Evolutionary conservation across 2,888 invertebrate genomes (phyloP), one percentile per base, ranked within the genome.

Genomic region (Idaea aversata): DNA sequence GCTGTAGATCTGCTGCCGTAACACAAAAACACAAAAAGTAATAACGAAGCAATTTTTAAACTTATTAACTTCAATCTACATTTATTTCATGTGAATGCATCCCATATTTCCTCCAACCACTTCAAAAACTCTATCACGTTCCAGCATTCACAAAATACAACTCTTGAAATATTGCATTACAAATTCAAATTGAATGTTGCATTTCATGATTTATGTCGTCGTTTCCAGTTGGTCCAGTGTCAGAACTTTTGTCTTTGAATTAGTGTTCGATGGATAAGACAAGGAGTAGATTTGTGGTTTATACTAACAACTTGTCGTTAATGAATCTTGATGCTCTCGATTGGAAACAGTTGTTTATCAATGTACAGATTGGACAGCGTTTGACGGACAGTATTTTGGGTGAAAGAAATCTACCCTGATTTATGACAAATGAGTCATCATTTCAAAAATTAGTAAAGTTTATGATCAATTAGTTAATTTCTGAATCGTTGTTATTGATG

Each of bases 211-310:
- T 70, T 73, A 68, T 68, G 62, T 61, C 61, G 70, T 68, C 72
- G 67, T 69, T 73, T 74, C 75, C 65, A 78, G 71, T 69, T 61
- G 71, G 65, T 68, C 68, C 68, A 65, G 72, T 62, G 69, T 75
- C 76, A 73, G 72, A 72, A 75, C 78, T 74, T 80, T 79, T 80
- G 77, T 78, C 76, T 77, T 74, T 74, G 74, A 77, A 71, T 76
- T 71, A 75, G 74, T 75, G 71, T 75, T 77, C 76, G 70, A 77
- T 83, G 81, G 74, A 76, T 73, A 75, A 78, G 84, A 84, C 86
- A 82, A 76, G 78, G 76, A 76, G 74, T 75, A 75, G 82, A 87
- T 87, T 87, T 87, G 85, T 83, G 80, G 80, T 3, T 15, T 25
- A 25, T 59, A 34, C 59, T 59, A 25, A 25, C 25, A 5, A 59